Conservation (phyloP, 2,797 vertebrate genomes). For the Trachurus trachurus region DNA sequence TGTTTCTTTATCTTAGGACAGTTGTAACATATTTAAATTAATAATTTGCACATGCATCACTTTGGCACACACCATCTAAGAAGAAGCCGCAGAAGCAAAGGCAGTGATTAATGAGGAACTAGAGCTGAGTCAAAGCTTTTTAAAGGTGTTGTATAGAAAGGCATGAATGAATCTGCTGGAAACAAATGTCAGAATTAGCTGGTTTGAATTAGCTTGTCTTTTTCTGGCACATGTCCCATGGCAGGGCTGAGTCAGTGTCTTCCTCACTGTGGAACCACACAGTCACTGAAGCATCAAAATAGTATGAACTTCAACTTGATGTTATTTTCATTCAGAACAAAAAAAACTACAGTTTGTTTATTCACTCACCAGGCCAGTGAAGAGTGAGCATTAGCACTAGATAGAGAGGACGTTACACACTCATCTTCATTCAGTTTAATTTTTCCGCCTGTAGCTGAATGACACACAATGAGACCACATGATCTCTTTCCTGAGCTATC, state of each 20-base stretch:
- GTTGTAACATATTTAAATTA: neutral
- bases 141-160: slow-evolving; percentile 41
- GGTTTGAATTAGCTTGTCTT: slow-evolving; percentile 52
- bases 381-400: neutral
- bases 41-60: neutral
- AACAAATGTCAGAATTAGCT: slow-evolving; percentile 65
- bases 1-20: neutral
- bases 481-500: neutral
- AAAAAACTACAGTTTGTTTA: neutral
- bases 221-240: slow-evolving; percentile 40
- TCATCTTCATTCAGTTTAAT: neutral
- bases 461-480: neutral
- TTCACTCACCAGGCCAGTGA: neutral
- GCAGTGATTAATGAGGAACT: slow-evolving; percentile 31
- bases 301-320: slow-evolving; percentile 23
- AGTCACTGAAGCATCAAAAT: slow-evolving; percentile 19
- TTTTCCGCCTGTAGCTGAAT: neutral
- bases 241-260: slow-evolving; percentile 53
- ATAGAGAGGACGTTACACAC: neutral
- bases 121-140: slow-evolving; percentile 55
- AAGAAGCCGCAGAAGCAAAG: slow-evolving; percentile 15
- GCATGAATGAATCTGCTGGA: slow-evolving; percentile 51
- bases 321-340: slow-evolving; percentile 15
- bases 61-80: neutral
- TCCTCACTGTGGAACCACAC: slow-evolving; percentile 37